Conservation (phyloP, 2,888 invertebrate genomes). For the Stenolophus ochropezus region DNA sequence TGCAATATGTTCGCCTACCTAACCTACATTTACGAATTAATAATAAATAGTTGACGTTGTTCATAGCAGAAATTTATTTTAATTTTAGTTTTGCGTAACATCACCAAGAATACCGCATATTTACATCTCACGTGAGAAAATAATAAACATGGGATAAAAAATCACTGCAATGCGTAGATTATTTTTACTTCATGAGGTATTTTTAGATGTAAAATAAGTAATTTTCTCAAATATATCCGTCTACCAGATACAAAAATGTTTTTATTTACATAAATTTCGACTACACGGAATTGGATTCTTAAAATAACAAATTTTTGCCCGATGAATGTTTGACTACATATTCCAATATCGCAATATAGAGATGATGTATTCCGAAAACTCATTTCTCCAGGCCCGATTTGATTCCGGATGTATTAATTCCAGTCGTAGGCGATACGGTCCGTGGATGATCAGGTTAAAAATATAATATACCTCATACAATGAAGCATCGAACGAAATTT, state of each 20-base stretch:
- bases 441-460: too few species aligned
- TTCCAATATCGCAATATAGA: neutral
- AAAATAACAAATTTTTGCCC: neutral
- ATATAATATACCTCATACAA: too few species aligned
- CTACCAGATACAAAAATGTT: neutral
- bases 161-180: conserved; percentile 6
- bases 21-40: conserved; percentile 1
- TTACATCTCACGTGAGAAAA: conserved; percentile 19
- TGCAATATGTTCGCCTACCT: neutral
- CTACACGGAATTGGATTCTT: neutral
- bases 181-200: conserved; percentile 14
- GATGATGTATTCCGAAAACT: neutral
- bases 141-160: conserved; percentile 20
- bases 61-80: neutral
- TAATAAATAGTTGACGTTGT: conserved; percentile 2
- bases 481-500: too few species aligned
- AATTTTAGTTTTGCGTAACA: neutral
- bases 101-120: conserved; percentile 16
- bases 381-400: neutral
- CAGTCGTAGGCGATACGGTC: too few species aligned
- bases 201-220: conserved; percentile 13
- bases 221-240: neutral
- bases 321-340: neutral
- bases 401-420: neutral
- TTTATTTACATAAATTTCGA: neutral